These are phyloP conservation scores for Thamnophis elegans DNA, from an alignment of 2,797 vertebrate genomes.

Conservation along the genomic window DNA sequence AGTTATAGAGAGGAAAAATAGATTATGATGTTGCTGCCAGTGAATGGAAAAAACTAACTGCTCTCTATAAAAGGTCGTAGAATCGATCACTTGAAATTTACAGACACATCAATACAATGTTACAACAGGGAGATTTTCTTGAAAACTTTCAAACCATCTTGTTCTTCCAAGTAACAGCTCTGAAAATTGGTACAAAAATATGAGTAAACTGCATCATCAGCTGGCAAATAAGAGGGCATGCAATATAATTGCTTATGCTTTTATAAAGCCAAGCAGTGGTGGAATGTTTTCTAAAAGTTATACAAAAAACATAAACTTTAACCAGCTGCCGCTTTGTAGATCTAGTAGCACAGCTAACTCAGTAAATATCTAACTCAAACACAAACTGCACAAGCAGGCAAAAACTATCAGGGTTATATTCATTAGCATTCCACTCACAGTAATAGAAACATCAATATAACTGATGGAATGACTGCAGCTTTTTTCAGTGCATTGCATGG, in stretches of 20 bases:
- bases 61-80: not conserved
- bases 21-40: not conserved
- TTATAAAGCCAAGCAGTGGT: not conserved
- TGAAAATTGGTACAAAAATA: not conserved
- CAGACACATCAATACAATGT: not conserved
- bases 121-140: not conserved
- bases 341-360: not conserved
- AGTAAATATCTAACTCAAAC: not conserved
- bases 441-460: not conserved
- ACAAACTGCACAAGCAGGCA: not conserved
- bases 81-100: not conserved
- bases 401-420: not conserved
- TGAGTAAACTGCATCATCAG: not conserved
- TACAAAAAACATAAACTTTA: not conserved
- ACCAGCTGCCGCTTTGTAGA: not conserved
- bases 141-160: not conserved
- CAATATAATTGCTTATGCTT: constrained; percentile 7
- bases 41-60: not conserved
- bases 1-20: not conserved
- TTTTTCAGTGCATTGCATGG: fast-evolving
- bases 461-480: not conserved
- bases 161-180: not conserved
- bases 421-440: fast-evolving
- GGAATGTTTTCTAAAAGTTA: not conserved
- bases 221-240: not conserved